Percentiles rank a stretch among this genome's conserved stretches.
Evolutionary conservation across 2,113 vertebrate genomes (phyloP).

Genomic region (Camelus bactrianus): DNA sequence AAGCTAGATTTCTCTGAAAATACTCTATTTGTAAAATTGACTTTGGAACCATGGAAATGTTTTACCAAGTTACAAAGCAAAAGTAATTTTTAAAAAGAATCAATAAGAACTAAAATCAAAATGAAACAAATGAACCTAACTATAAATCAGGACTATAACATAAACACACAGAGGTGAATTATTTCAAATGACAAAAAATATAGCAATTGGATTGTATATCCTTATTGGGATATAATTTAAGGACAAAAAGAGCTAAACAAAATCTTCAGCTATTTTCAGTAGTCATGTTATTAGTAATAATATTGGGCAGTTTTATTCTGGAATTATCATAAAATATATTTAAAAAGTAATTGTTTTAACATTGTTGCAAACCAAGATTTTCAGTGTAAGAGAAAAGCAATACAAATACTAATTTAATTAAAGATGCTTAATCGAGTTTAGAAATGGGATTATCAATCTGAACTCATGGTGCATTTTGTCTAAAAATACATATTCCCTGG

Average conservation of each 20-base stretch:
- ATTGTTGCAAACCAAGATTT: not conserved
- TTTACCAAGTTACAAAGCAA: constrained; percentile 21
- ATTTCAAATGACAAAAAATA: not conserved
- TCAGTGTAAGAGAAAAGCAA: not conserved
- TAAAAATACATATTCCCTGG: not conserved
- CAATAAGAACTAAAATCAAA: not conserved
- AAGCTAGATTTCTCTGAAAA: not conserved
- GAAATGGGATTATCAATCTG: not conserved
- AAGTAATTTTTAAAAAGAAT: constrained; percentile 23
- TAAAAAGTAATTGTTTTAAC: constrained; percentile 16
- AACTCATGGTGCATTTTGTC: not conserved
- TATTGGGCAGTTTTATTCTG: constrained; percentile 4
- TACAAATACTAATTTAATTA: not conserved
- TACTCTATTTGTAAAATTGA: not conserved
- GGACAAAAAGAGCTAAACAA: not conserved
- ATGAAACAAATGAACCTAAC: not conserved
- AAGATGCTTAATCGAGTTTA: not conserved
- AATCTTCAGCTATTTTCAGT: not conserved
- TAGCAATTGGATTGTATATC: not conserved
- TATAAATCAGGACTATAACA: not conserved
- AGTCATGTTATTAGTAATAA: not conserved
- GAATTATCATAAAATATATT: not conserved
- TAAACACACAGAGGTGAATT: not conserved
- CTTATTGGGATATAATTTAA: not conserved
- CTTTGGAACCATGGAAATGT: not conserved